Evolutionary conservation across 1,140 invertebrate genomes (phyloP), one percentile per base, ranked within the genome.

Genomic region (Drosophila takahashii): DNA sequence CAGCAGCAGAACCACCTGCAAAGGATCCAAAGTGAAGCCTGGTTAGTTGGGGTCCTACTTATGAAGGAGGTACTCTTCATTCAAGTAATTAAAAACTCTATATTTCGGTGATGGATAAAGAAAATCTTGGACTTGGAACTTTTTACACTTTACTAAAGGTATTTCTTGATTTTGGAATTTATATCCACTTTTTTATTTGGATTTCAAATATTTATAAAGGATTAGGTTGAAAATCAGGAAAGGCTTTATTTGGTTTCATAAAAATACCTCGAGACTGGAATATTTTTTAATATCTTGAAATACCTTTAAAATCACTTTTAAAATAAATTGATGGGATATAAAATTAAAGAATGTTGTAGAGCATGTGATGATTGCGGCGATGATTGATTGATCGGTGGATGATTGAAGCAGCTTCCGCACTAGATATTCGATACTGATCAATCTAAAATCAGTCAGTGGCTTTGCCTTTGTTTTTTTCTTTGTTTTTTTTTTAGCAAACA

Each of bases 1-100:
- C 69, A 98, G 93, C 92, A 99, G 94, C 86, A 98, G 93, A 50
- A 99, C 97, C 61, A 99, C 98, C 98, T 99, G 94, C 56, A 85
- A 90, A 44, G 16, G 65, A 5, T 51, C 57, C 27, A 75, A 75
- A 81, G 13, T 8, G 37, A 45, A 22, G 45, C 56, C 41, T 8
- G n/a, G 22, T 77, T 81, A 70, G 57, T 27, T 8, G 7, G 11
- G 45, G 26, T 27, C 54, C 13, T 3, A 22, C 0, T 15, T 27
- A 26, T n/a, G 11, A 15, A 22, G n/a, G 22, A 47, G 6, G 11
- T 47, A n/a, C 48, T 27, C 48, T 27, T 8, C 58, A 4, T 3
- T 16, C 4, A 4, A 8, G 32, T 13, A 48, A 13, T 34, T 9
- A 0, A 7, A n/a, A 39, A 29, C 52, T 32, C 37, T 11, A 15